A percentile compares a stretch with the other conserved stretches of the same genome.
These are phyloP conservation scores for Vireo altiloquus DNA, from an alignment of 2,113 vertebrate species.

Conservation along the genomic window DNA sequence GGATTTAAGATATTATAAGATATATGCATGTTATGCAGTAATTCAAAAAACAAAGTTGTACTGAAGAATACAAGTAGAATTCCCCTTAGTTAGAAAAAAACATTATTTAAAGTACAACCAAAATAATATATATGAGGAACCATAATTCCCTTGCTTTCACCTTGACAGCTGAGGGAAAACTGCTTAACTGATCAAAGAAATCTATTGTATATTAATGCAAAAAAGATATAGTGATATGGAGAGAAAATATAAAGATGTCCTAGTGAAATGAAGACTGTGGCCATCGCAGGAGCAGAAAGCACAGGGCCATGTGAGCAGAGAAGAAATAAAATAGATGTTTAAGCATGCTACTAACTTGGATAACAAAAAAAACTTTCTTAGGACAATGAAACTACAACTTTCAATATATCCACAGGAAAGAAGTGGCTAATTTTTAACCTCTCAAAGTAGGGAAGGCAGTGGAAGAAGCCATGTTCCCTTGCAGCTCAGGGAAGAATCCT, in stretches of 20 bases:
- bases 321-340: background rate
- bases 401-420: background rate
- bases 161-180: background rate
- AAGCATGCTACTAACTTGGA: background rate
- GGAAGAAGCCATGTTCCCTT: background rate
- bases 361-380: background rate
- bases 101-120: background rate
- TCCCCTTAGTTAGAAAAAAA: conserved; percentile 12
- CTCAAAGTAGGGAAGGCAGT: background rate
- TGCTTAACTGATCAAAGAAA: background rate
- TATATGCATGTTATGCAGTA: conserved; percentile 17
- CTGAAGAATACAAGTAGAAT: background rate
- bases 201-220: background rate
- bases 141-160: background rate
- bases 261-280: background rate
- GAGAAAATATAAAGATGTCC: background rate
- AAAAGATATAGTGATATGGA: background rate
- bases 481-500: background rate
- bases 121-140: background rate
- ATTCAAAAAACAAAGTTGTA: background rate
- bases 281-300: background rate
- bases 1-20: conserved; percentile 7
- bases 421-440: background rate
- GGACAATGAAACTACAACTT: background rate
- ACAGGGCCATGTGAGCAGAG: background rate